Evolutionary conservation across 2,113 vertebrate species (phyloP).

Genomic region (Sorex araneus): DNA sequence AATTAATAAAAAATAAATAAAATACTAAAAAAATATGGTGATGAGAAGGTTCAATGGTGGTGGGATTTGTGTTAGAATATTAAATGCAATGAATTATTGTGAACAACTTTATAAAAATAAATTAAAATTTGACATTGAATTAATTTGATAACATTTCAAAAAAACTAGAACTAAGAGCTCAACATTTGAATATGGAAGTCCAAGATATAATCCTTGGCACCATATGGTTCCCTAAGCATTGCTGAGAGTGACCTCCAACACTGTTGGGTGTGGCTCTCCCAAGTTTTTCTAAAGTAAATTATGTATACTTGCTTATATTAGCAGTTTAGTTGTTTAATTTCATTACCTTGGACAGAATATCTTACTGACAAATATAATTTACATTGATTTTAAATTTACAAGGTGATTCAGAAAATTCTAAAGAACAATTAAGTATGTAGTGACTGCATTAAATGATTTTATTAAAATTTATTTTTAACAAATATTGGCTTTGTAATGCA

Average conservation of each 20-base stretch:
- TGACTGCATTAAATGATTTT: conserved; percentile 15
- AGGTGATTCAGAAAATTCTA: not conserved
- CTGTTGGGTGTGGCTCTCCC: too few species aligned
- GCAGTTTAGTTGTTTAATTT: conserved; percentile 50
- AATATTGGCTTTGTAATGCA: conserved; percentile 47
- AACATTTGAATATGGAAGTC: too few species aligned
- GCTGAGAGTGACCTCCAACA: too few species aligned
- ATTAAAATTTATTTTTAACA: conserved; percentile 48
- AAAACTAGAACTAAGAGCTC: too few species aligned
- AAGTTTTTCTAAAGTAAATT: conserved; percentile 21
- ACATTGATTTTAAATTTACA: conserved; percentile 13
- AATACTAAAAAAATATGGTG: too few species aligned
- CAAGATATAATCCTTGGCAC: too few species aligned
- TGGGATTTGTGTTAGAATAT: too few species aligned
- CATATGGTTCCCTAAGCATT: too few species aligned
- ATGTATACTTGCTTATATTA: conserved; percentile 30
- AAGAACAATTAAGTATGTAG: conserved; percentile 11
- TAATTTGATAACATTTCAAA: conserved; percentile 54
- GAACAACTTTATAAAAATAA: too few species aligned
- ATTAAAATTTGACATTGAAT: conserved; percentile 25
- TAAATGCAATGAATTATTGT: too few species aligned
- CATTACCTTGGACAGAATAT: not conserved
- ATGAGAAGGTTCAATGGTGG: too few species aligned
- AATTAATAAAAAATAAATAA: too few species aligned
- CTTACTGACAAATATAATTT: conserved; percentile 55